A percentile compares a stretch with the other conserved stretches of the same genome.
These are phyloP conservation scores for Crepidodera aurea DNA, from an alignment of 2,888 invertebrate genomes.

Conservation along the genomic window DNA sequence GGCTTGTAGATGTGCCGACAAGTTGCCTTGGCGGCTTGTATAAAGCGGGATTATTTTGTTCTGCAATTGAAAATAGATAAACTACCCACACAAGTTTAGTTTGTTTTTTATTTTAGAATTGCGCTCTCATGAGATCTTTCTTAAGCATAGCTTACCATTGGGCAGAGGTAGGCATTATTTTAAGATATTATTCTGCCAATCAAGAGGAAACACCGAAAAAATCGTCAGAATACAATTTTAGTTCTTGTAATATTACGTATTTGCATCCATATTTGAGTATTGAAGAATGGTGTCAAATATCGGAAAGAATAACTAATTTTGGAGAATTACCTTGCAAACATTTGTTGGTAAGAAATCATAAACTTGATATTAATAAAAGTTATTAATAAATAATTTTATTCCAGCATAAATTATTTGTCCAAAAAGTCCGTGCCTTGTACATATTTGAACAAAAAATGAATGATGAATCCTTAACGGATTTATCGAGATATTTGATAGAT, in stretches of 20 bases:
- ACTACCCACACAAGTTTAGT: not conserved
- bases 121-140: conserved; percentile 54
- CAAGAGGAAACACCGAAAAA: conserved; percentile 46
- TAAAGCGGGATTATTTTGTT: too few relatives aligned
- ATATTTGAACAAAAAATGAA: conserved; percentile 52
- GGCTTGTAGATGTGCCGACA: too few relatives aligned
- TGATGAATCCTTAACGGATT: conserved; percentile 47
- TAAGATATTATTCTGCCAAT: conserved; percentile 52
- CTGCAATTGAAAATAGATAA: not conserved
- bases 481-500: conserved; percentile 45
- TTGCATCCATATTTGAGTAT: conserved; percentile 56
- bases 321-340: conserved; percentile 56
- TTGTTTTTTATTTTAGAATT: conserved; percentile 50
- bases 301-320: conserved; percentile 59
- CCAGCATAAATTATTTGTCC: conserved; percentile 56
- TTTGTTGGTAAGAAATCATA: conserved; percentile 43
- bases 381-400: conserved; percentile 34
- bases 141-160: conserved; percentile 56
- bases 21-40: too few relatives aligned
- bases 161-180: conserved; percentile 55
- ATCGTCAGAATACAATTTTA: conserved; percentile 46
- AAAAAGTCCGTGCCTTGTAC: conserved; percentile 54
- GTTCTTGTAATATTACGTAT: conserved; percentile 54
- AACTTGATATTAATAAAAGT: not conserved
- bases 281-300: conserved; percentile 58